Percentiles rank a stretch among this genome's conserved stretches.
These are phyloP conservation scores for Hephaestus fuliginosus DNA, from an alignment of 2,797 vertebrate species.

Conservation along the genomic window DNA sequence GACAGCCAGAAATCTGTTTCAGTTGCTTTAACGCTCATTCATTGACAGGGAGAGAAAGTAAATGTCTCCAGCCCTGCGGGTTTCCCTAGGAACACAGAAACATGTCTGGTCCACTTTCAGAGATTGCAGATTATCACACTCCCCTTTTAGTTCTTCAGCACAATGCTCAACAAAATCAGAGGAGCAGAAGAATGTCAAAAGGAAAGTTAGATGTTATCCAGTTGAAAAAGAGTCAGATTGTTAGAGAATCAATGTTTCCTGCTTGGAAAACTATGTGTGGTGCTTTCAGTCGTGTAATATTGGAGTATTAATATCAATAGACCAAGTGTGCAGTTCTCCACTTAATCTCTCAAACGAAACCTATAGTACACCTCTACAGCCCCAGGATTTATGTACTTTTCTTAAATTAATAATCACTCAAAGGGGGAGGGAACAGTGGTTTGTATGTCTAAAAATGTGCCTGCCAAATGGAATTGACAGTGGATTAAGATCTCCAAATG, in stretches of 20 bases:
- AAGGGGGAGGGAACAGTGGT: background rate
- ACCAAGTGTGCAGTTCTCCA: too few species aligned
- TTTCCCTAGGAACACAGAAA: constrained; percentile 29
- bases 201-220: background rate
- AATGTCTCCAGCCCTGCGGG: constrained; percentile 11
- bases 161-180: constrained; percentile 9
- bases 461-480: background rate
- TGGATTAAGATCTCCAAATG: background rate
- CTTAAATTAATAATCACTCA: background rate
- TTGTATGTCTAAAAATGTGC: background rate
- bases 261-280: background rate
- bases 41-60: constrained; percentile 9
- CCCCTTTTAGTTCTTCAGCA: constrained; percentile 23
- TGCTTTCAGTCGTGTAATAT: background rate
- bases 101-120: constrained; percentile 27
- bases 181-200: constrained; percentile 22
- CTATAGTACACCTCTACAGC: background rate
- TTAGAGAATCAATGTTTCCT: background rate
- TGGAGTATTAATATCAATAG: background rate
- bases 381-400: background rate
- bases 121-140: constrained; percentile 16
- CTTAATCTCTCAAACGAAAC: background rate
- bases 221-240: background rate
- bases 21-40: constrained; percentile 16
- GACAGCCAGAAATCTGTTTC: constrained; percentile 18